phyloP scores from a whole-genome alignment of 2,797 vertebrate species.

The Salarias fasciatus region DNA sequence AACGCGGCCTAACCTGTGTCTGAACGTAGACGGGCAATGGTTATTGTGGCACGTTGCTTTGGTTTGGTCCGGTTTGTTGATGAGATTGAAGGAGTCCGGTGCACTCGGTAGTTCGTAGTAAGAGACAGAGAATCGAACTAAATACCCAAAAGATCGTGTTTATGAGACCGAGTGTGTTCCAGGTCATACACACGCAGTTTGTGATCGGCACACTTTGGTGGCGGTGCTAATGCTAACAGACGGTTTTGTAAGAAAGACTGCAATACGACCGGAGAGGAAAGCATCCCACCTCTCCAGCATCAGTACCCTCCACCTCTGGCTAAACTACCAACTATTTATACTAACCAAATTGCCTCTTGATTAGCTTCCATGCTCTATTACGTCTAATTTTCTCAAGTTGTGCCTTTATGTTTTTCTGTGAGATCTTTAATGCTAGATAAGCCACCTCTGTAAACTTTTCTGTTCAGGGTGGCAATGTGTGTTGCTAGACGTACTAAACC shows the following conservation, averaged over 20 bases:
- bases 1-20: slow-evolving; percentile 84
- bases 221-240: slow-evolving; percentile 78
- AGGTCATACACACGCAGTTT: slow-evolving; percentile 42
- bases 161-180: slow-evolving; percentile 5
- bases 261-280: slow-evolving; percentile 57
- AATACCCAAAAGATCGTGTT: slow-evolving; percentile 20
- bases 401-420: too few species aligned
- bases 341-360: slow-evolving; percentile 3
- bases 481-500: neutral
- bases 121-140: slow-evolving; percentile 56
- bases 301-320: slow-evolving; percentile 53
- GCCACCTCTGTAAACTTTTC: slow-evolving; percentile 1
- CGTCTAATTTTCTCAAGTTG: too few species aligned
- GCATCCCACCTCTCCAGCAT: slow-evolving; percentile 67
- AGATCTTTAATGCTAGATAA: too few species aligned
- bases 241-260: slow-evolving; percentile 70
- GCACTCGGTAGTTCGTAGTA: slow-evolving; percentile 65
- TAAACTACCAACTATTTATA: slow-evolving; percentile 28
- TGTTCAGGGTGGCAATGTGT: neutral
- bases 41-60: slow-evolving; percentile 89
- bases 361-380: neutral
- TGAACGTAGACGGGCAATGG: slow-evolving; percentile 82
- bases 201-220: slow-evolving; percentile 70
- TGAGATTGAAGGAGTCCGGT: slow-evolving; percentile 80
- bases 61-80: slow-evolving; percentile 89